Evolutionary conservation across 2,113 vertebrate genomes (phyloP).

Genomic region (Xenopus laevis): DNA sequence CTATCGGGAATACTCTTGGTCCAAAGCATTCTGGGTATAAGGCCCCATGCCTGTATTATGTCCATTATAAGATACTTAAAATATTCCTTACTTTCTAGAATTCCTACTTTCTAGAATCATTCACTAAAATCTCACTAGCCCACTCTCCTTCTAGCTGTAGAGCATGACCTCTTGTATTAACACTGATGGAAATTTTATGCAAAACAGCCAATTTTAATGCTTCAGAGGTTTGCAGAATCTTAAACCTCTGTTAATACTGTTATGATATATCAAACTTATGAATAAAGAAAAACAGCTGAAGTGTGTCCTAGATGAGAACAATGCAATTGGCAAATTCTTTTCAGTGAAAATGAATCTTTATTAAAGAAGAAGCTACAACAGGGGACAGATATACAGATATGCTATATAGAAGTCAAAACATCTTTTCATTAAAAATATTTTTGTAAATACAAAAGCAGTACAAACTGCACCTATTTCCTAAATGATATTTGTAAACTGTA

Average conservation of each 20-base stretch:
- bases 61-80: background rate
- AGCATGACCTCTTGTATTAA: conserved; percentile 34
- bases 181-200: conserved; percentile 38
- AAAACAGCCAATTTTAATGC: conserved; percentile 35
- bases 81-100: conserved; percentile 9
- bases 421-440: too few species aligned
- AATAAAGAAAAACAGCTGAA: conserved; percentile 35
- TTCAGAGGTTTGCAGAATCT: conserved; percentile 26
- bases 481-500: too few species aligned
- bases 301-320: conserved; percentile 13
- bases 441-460: too few species aligned
- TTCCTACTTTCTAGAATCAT: conserved; percentile 8
- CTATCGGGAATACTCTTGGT: too few species aligned
- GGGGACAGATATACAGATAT: too few species aligned
- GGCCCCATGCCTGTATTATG: background rate
- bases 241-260: conserved; percentile 18
- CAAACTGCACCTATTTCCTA: too few species aligned
- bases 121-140: conserved; percentile 1
- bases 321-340: background rate
- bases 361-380: too few species aligned
- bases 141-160: conserved; percentile 1
- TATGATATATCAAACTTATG: conserved; percentile 15
- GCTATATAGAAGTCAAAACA: too few species aligned
- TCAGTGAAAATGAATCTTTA: too few species aligned
- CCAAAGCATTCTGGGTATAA: too few species aligned